Base-by-base conservation (phyloP, 2,888 invertebrate species). In the Podotricha telesiphe region DNA sequence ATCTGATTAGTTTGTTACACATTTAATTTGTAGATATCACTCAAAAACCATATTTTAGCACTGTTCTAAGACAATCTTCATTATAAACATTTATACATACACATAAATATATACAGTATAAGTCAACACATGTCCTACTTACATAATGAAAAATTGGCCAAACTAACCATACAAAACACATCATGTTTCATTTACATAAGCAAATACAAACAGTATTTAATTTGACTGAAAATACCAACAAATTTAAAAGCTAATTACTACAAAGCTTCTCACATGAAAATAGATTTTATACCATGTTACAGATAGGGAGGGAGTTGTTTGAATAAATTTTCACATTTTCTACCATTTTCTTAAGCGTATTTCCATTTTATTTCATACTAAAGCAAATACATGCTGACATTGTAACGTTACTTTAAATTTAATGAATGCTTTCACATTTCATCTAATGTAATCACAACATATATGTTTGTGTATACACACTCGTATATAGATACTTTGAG, bases 381-480 rank as follows among this genome's bases (percentile, higher is more conserved):
- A 59, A 59, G 20, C 8, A 42, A 59, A 42, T 22, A 59, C 42
- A 22, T 22, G 8, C 0, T 15, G 20, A 42, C 20, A 58, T 58
- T 58, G 20, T 58, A 40, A 2, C 15, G 58, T 22, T 58, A 20
- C 58, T 58, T 58, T 58, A 40, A 42, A 20, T n/a, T n/a, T 59
- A 22, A 59, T 59, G n/a, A 58, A 58, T 13, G 20, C 20, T 50
- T 50, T 20, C 50, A 50, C 20, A 10, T 58, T 58, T 58, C 40
- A 58, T 20, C 20, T 58, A 40, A 58, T 42, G 8, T 59, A n/a
- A 59, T 59, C 42, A 42, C 42, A 42, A 42, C 20, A 42, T 59
- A n/a, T n/a, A 42, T 13, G n/a, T 59, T 15, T 22, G 42, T 58
- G 20, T n/a, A 8, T 28, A 53, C 8, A 5, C 8, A 28, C 37